Evolutionary conservation across 2,113 vertebrate genomes (phyloP).

Genomic region (Mixornis gularis): DNA sequence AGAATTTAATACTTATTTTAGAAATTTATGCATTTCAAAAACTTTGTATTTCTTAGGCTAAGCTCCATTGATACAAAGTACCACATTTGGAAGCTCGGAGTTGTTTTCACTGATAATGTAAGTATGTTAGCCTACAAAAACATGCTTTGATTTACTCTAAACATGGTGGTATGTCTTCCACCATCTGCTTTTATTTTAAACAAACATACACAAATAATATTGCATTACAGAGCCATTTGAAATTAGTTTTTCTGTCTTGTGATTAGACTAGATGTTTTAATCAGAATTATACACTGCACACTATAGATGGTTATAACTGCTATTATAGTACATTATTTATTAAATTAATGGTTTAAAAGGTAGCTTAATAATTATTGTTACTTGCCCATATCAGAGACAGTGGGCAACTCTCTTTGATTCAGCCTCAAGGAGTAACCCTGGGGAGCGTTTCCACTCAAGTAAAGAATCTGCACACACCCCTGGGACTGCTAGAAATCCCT

Average conservation of each 20-base stretch:
- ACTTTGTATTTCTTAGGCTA: conserved; percentile 76
- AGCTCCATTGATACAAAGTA: conserved; percentile 95
- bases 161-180: neutral
- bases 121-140: conserved; percentile 60
- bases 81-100: conserved; percentile 94
- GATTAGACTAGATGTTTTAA: neutral
- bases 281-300: neutral
- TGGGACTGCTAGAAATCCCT: neutral
- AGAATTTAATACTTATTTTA: conserved; percentile 12
- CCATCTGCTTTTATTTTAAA: neutral
- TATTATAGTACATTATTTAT: neutral
- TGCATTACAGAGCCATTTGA: neutral
- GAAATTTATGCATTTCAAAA: neutral
- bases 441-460: fast-evolving
- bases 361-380: neutral
- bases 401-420: neutral
- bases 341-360: neutral
- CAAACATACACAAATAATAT: neutral
- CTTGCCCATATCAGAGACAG: neutral
- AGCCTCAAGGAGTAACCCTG: neutral
- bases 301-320: neutral
- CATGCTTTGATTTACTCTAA: neutral
- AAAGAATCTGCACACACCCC: neutral
- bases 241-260: neutral
- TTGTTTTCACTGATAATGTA: conserved; percentile 97